Conservation (phyloP, 1,140 invertebrate species). For the Hyles vespertilio region DNA sequence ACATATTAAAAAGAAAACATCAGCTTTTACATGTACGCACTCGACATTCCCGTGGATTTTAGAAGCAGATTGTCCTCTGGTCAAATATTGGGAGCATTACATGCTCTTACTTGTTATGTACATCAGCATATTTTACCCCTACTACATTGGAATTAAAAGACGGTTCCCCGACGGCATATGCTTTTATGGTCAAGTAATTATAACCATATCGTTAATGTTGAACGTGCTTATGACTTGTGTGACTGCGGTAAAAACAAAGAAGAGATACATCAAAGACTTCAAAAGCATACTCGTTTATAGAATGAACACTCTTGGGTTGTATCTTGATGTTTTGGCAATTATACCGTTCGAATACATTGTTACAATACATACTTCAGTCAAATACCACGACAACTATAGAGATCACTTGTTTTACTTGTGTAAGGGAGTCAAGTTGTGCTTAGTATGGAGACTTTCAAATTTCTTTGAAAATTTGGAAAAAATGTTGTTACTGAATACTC, state of each 20-base stretch:
- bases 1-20: slow-evolving; percentile 55
- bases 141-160: slow-evolving; percentile 55
- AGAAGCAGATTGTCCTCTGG: slow-evolving; percentile 51
- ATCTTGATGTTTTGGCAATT: slow-evolving; percentile 59
- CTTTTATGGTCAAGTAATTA: slow-evolving; percentile 50
- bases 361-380: slow-evolving; percentile 43
- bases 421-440: slow-evolving; percentile 59
- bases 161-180: slow-evolving; percentile 43
- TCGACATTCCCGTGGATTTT: slow-evolving; percentile 60
- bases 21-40: slow-evolving; percentile 49
- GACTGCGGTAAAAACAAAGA: slow-evolving; percentile 63
- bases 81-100: slow-evolving; percentile 59
- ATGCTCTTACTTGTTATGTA: slow-evolving; percentile 54
- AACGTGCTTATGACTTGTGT: slow-evolving; percentile 48
- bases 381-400: slow-evolving; percentile 49
- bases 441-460: slow-evolving; percentile 60
- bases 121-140: slow-evolving; percentile 55
- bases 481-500: slow-evolving; percentile 51
- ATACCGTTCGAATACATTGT: slow-evolving; percentile 68
- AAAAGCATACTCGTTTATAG: slow-evolving; percentile 50
- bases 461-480: slow-evolving; percentile 62
- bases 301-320: slow-evolving; percentile 63
- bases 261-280: slow-evolving; percentile 52
- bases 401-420: slow-evolving; percentile 61
- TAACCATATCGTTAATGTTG: slow-evolving; percentile 46